Base-by-base conservation (phyloP, 1,140 invertebrate species). In the Nasonia vitripennis region DNA sequence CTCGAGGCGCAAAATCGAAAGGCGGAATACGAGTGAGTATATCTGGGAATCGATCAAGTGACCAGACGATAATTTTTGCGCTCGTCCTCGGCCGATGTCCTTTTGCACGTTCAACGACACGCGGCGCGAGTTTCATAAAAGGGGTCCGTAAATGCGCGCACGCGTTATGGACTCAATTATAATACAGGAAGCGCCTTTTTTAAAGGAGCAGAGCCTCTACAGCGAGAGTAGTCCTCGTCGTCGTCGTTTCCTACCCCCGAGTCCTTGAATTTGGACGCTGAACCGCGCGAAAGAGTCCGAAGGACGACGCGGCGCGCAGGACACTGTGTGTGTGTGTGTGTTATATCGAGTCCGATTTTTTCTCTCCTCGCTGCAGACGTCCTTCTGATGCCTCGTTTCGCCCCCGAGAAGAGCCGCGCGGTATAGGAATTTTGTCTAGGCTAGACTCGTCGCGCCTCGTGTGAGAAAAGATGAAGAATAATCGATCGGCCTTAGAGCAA, bases 241-340 rank as follows among this genome's bases (percentile, higher is more conserved):
- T 51, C 31, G 17, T 2, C 27, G 73, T 45, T 37, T 55, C 75
- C 73, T 37, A n/a, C 27, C 37, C 17, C 20, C 41, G 79, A 89
- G 89, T 88, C 89, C 89, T 90, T 90, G 89, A 88, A 87, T 88
- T 79, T 88, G 89, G 89, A 88, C 89, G 88, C 85, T 90, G 89
- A 90, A 90, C 89, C 85, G 85, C 84, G 87, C 79, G 48, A 83
- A 87, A 86, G 86, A 87, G 88, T 78, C 86, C 86, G 78, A 87
- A 87, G 88, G 86, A 88, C 88, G 84, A 51, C 83, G 84, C 79
- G 84, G 85, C 82, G 84, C 82, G 75, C 89, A 81, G 87, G 86
- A 89, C 83, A 87, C 80, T 84, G 74, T 85, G 85, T 83, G 27
- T 27, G 27, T 27, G 27, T 27, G 0, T 27, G 27, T 27, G 27